Evolutionary conservation across 2,113 vertebrate genomes (phyloP).

Genomic region (Dendropsophus ebraccatus): DNA sequence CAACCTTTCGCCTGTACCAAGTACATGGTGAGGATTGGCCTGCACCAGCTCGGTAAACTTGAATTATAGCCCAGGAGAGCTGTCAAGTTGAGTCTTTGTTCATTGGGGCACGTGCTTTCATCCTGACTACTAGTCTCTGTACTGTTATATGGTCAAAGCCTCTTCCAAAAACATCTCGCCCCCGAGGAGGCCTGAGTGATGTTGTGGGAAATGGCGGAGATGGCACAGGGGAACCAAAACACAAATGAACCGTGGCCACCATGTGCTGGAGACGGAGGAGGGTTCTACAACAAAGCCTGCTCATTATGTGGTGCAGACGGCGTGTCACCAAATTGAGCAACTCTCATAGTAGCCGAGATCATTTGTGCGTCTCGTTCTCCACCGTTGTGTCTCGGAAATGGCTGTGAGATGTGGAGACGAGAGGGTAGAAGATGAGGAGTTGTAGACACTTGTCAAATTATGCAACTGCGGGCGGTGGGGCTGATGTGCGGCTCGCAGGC

Average conservation of each 20-base stretch:
- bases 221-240: constrained; percentile 23
- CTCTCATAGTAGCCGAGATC: background rate
- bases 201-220: background rate
- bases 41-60: background rate
- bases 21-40: no score
- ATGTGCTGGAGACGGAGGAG: constrained; percentile 10
- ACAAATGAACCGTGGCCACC: background rate
- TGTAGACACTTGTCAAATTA: constrained; percentile 17
- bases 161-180: background rate
- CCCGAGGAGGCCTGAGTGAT: background rate
- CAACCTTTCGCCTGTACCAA: background rate
- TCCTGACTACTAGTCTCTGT: background rate
- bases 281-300: constrained; percentile 19
- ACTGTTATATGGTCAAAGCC: background rate
- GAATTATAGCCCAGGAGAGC: constrained; percentile 17
- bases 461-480: background rate
- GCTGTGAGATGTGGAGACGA: background rate
- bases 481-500: background rate
- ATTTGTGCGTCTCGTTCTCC: constrained; percentile 21
- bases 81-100: constrained; percentile 57
- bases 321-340: background rate
- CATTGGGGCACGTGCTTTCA: background rate
- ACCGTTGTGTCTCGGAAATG: constrained; percentile 4
- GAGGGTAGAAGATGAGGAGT: background rate
- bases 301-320: background rate